Base-by-base conservation (phyloP, 2,888 invertebrate genomes). In the Caenorhabditis macrosperma region DNA sequence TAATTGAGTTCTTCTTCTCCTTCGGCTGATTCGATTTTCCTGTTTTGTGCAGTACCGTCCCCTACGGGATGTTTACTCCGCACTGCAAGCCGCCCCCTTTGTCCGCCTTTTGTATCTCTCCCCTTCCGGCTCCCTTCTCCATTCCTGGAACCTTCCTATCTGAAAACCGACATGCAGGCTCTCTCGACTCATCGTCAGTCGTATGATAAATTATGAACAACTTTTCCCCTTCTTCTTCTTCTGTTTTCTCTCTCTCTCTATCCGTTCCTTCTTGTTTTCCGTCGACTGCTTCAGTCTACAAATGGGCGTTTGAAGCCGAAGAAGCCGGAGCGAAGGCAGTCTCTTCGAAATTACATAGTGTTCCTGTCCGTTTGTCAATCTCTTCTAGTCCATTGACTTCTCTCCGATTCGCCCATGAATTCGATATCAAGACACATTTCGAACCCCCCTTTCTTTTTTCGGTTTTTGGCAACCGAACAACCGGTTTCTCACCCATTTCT, bases 201-300 rank as follows among this genome's bases (percentile, higher is more conserved):
- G 20, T 41, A 24, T 46, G 57, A 57, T 67, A 57, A 67, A 57
- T 67, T 57, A 67, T 67, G 57, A 55, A 54, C 57, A 57, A 67
- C 67, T 55, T 67, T 44, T 52, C 44, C 66, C 12, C 22, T 5
- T 44, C 30, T 55, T 17, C 12, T 15, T 41, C 22, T 44, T 35
- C n/a, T 28, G 0, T 26, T 44, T 24, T n/a, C 35, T 38, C 12
- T 38, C 22, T 44, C 35, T 20, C 24, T 35, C 38, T 46, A 54
- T 22, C 22, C 4, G 10, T 9, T 17, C 22, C 6, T 50, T 24
- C 26, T 26, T 22, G 4, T 22, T 50, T 26, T 24, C 2, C 17
- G 4, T 15, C n/a, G 46, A 20, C 20, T 12, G 12, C 15, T 38
- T 2, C 15, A 38, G 12, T 15, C 15, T 9, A 38, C 33, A 33